Base-by-base conservation (phyloP, 2,113 vertebrate species). In the Amazona vittata region DNA sequence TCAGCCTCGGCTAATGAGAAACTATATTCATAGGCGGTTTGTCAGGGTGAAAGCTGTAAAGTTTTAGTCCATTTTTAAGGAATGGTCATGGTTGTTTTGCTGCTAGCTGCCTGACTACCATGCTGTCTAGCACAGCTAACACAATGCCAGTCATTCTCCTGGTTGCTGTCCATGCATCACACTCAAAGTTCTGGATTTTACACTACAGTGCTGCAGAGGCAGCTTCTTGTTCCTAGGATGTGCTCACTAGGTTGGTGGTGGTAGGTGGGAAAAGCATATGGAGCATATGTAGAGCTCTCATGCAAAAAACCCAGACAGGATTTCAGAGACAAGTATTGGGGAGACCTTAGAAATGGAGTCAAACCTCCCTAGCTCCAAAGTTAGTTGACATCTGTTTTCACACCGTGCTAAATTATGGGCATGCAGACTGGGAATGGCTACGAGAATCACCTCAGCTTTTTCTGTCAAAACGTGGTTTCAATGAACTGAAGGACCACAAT, bases 111-210 rank as follows among this genome's bases (percentile, higher is more conserved):
- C n/a, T 19, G 29, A 25, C n/a, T 21, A 31, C 41, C 18, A 15
- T 3, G 2, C 8, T 26, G 12, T 22, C 29, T 12, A 35, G 21
- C 55, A 55, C 18, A 9, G 57, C 41, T 43, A 31, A 33, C 47
- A 6, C 20, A 43, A 10, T 11, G 17, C 47, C 31, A 46, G 55
- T 83, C 70, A 29, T 24, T 39, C 10, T 21, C 28, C 19, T 18
- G 1, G 1, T 13, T 22, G 5, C 7, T 44, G 12, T 11, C 41
- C 29, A 2, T 12, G 33, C 6, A 3, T 2, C 3, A 9, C 6
- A 5, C 28, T 3, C 4, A 29, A 60, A 39, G 50, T 21, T 67
- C 53, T 33, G 29, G 25, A 6, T 29, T n/a, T 39, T 28, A 26
- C 20, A 24, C 19, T 43, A 8, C 7, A 11, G 14, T 41, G 46